Conservation (phyloP, 2,888 invertebrate genomes). For the Therioaphis trifolii region DNA sequence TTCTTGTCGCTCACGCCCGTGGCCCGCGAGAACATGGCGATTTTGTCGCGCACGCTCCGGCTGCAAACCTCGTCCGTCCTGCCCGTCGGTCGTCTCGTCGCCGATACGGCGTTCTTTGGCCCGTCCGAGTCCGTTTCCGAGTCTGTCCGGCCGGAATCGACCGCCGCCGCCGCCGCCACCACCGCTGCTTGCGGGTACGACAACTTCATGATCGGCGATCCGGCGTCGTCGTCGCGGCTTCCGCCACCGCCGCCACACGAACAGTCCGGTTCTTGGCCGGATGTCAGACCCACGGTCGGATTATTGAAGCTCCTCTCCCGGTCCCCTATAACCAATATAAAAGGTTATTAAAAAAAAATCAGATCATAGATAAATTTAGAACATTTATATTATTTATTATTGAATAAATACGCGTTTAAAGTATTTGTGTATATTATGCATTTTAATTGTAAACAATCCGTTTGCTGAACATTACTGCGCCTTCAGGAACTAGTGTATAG, state of each 20-base stretch:
- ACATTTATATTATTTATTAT: no score
- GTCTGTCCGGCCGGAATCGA: constrained; percentile 10
- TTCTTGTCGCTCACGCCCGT: constrained; percentile 56
- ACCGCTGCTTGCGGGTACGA: neutral
- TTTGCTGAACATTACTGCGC: no score
- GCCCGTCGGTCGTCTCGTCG: constrained; percentile 64
- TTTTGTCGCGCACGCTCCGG: constrained; percentile 51
- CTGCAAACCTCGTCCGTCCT: constrained; percentile 49
- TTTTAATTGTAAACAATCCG: no score
- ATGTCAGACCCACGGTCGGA: neutral
- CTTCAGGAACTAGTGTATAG: no score
- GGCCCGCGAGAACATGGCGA: constrained; percentile 49
- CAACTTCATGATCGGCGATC: constrained; percentile 38
- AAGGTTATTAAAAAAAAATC: no score
- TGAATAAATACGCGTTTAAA: no score
- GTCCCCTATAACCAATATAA: neutral
- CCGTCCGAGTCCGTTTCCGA: constrained; percentile 41
- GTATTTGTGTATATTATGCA: no score
- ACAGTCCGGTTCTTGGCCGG: neutral
- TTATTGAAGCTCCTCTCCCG: neutral
- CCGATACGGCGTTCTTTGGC: neutral
- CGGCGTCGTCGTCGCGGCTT: neutral
- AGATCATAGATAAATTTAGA: no score
- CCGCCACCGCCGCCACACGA: no score
- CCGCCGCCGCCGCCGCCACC: neutral